Evolutionary conservation across 1,140 invertebrate species (phyloP).

Genomic region (Leucophenga varia): DNA sequence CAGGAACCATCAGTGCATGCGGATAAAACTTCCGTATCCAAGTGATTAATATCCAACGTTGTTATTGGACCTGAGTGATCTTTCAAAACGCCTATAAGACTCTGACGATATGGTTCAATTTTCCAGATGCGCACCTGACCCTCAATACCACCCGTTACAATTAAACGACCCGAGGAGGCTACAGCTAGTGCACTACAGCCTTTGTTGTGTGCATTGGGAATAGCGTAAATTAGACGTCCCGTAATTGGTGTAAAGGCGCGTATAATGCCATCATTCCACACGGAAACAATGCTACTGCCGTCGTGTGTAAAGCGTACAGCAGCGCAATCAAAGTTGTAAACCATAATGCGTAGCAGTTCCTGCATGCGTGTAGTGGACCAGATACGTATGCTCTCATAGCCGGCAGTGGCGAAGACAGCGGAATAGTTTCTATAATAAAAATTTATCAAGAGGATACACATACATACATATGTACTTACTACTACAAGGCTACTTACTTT

Average conservation of each 20-base stretch:
- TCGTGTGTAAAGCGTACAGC: constrained; percentile 74
- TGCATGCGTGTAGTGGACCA: constrained; percentile 76
- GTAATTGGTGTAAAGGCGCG: constrained; percentile 81
- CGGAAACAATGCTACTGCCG: constrained; percentile 76
- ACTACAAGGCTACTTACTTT: constrained; percentile 61
- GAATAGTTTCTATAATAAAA: constrained; percentile 65
- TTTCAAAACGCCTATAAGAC: constrained; percentile 72
- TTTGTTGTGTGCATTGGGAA: constrained; percentile 84
- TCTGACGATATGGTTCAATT: constrained; percentile 65
- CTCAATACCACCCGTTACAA: constrained; percentile 86
- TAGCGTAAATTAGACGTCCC: constrained; percentile 75
- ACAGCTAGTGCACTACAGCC: constrained; percentile 64
- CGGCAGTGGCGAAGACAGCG: constrained; percentile 82
- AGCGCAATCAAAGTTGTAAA: constrained; percentile 84
- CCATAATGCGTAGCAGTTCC: constrained; percentile 79
- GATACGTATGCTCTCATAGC: constrained; percentile 79
- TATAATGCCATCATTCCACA: constrained; percentile 88
- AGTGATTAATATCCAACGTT: constrained; percentile 72
- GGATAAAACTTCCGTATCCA: constrained; percentile 79
- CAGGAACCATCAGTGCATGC: constrained; percentile 87
- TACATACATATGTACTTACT: not conserved
- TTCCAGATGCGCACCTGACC: constrained; percentile 79
- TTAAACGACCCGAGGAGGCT: constrained; percentile 68
- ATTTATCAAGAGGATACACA: not conserved
- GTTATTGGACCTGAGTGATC: constrained; percentile 88